These are phyloP conservation scores for Ametastegia equiseti DNA, from an alignment of 2,888 invertebrate species.

Conservation along the genomic window DNA sequence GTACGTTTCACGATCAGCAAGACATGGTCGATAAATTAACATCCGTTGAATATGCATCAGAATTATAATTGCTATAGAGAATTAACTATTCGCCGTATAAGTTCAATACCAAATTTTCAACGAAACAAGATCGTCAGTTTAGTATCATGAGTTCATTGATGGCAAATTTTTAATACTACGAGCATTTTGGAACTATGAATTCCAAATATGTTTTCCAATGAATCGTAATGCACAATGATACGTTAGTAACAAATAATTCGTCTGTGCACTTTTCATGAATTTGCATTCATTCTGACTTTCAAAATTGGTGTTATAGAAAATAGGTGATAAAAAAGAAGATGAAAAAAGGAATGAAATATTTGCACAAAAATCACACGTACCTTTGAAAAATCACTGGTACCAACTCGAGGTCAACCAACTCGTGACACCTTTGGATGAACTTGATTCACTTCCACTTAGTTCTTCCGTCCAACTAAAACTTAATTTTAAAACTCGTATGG, in stretches of 20 bases:
- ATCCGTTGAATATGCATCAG: background rate
- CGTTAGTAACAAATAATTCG: too few species aligned
- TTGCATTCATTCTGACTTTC: too few species aligned
- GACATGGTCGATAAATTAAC: background rate
- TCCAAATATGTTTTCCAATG: too few species aligned
- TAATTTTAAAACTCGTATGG: background rate
- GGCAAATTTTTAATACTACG: too few species aligned
- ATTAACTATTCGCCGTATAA: background rate
- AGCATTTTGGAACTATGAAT: too few species aligned
- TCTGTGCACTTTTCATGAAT: too few species aligned
- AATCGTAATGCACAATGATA: too few species aligned
- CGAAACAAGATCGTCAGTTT: too few species aligned
- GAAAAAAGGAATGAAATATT: background rate
- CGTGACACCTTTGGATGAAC: constrained; percentile 40
- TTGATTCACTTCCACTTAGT: constrained; percentile 45
- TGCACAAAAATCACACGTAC: constrained; percentile 56
- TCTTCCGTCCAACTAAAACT: constrained; percentile 44
- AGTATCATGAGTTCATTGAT: too few species aligned
- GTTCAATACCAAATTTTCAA: background rate
- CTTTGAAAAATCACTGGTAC: constrained; percentile 62
- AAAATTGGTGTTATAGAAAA: background rate
- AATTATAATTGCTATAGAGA: background rate
- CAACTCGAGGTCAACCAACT: constrained; percentile 58
- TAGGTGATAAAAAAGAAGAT: background rate
- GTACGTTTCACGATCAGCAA: background rate